A percentile compares a stretch with the other conserved stretches of the same genome.
Evolutionary conservation across 2,888 invertebrate species (phyloP).

Genomic region (Plebejus melissa): DNA sequence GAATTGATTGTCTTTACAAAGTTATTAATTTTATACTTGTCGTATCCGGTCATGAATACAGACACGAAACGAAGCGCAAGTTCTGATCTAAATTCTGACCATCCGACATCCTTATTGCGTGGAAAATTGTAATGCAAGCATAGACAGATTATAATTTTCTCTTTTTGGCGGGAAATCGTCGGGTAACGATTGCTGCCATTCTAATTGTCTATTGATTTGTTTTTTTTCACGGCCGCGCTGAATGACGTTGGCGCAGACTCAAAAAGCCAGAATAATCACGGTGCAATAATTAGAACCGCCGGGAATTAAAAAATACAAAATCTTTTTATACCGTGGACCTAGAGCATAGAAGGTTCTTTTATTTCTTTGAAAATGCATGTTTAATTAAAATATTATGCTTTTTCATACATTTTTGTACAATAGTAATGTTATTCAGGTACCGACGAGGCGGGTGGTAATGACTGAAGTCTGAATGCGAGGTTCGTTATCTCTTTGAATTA

Average conservation of each 20-base stretch:
- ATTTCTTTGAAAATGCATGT: conserved; percentile 6
- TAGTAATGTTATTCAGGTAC: conserved; percentile 1
- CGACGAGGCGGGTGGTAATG: neutral
- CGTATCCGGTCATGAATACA: no score
- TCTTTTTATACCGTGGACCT: conserved; percentile 13
- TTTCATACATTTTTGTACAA: conserved; percentile 16
- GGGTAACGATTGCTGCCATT: neutral
- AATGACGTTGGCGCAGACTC: conserved; percentile 5
- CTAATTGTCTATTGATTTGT: conserved; percentile 1
- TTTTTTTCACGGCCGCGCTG: neutral
- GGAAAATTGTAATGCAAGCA: neutral
- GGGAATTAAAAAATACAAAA: conserved; percentile 8
- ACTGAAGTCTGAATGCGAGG: conserved; percentile 20
- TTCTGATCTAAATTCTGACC: no score
- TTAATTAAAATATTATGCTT: conserved; percentile 24
- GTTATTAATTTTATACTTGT: neutral
- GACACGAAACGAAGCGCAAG: no score
- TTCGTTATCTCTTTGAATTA: conserved; percentile 27
- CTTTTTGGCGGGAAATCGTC: neutral
- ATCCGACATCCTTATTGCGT: neutral
- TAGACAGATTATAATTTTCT: neutral
- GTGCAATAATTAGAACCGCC: conserved; percentile 13
- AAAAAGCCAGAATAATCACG: neutral
- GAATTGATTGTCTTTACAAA: neutral
- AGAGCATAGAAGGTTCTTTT: conserved; percentile 11